Evolutionary conservation across 2,888 invertebrate species (phyloP), one percentile per base, ranked within the genome.

Genomic region (Spicauda simplicius): DNA sequence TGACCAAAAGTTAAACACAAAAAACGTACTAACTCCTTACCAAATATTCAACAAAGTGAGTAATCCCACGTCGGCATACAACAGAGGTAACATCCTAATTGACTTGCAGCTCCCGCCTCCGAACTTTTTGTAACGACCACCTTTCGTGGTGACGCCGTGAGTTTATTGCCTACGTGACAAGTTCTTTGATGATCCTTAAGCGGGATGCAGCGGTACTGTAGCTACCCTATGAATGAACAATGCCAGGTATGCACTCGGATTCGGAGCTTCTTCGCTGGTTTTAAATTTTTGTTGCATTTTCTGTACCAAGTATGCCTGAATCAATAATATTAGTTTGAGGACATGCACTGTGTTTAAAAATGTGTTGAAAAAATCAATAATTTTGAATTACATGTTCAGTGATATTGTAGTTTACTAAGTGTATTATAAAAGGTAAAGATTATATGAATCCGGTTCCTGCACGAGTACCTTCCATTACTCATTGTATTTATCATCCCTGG

Each of bases 141-240:
- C 66, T 66, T 80, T 82, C 84, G 82, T 83, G 82, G 79, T 77
- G 77, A 81, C 83, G 82, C 82, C 80, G 80, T 81, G 79, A 79
- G 80, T 80, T 86, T 88, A 88, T 86, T 80, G 84, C 81, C 75
- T 85, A 89, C 89, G 87, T 89, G 88, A 87, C 81, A 76, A 74
- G 82, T 79, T 77, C 79, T 81, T 77, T 72, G 76, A 78, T 76
- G 74, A 71, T 61, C 71, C 64, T 69, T 69, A 72, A 73, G 71
- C 70, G 64, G 59, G 54, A 59, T 65, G 65, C 65, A 65, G 45
- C 65, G 59, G 62, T 54, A 45, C 62, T 25, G 54, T 53, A 61
- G 33, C 59, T 65, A 48, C 33, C 25, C 65, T 65, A 65, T 65
- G 65, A 65, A 65, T 65, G 65, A 55, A 65, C 65, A 65, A 65